These are phyloP conservation scores for Macroglossus sobrinus DNA, from an alignment of 2,113 vertebrate species.

Conservation along the genomic window DNA sequence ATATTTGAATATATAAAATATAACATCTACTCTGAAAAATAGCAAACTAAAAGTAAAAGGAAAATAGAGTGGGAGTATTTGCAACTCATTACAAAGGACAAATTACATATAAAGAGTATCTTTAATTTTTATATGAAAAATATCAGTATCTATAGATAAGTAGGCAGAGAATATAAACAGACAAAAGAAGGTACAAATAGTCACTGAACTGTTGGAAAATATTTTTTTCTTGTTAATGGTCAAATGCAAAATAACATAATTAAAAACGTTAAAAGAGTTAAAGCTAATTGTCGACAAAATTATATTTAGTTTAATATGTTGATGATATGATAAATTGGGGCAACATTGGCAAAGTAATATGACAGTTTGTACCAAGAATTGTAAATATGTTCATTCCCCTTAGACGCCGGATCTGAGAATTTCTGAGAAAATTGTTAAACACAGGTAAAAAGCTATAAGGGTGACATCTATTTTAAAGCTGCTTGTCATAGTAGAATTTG, in stretches of 20 bases:
- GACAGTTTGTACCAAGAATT: background rate
- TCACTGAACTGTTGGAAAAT: background rate
- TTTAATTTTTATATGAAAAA: background rate
- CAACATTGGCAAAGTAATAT: background rate
- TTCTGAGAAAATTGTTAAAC: background rate
- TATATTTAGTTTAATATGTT: background rate
- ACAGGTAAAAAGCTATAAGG: background rate
- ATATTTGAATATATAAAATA: background rate
- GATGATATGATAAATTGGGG: background rate
- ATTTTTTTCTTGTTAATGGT: background rate
- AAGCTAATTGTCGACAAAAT: background rate
- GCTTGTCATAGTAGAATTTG: background rate
- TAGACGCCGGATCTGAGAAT: background rate
- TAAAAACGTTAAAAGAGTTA: background rate
- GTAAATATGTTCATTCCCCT: background rate
- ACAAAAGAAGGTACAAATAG: background rate
- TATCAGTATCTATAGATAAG: background rate
- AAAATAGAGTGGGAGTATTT: background rate
- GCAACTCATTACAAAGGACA: background rate
- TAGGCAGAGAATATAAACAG: background rate
- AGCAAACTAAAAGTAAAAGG: background rate
- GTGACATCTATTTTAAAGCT: slow-evolving; percentile 24
- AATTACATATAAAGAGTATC: background rate
- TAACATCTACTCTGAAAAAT: slow-evolving; percentile 1
- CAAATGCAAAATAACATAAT: background rate